Evolutionary conservation across 2,797 vertebrate genomes (phyloP).

Genomic region (Eleutherodactylus coqui): DNA sequence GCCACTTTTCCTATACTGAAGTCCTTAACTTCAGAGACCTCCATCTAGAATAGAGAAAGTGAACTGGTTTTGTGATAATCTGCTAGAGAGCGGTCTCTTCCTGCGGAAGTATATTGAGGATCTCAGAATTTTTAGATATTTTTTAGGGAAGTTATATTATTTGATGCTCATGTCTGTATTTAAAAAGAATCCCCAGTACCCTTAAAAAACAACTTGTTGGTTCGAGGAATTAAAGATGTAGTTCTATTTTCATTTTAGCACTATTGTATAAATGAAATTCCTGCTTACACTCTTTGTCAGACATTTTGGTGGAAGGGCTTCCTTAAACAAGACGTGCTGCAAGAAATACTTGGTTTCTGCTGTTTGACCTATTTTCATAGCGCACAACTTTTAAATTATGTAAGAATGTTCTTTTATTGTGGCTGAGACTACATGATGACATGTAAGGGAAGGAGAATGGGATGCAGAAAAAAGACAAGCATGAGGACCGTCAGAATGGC

Average conservation of each 20-base stretch:
- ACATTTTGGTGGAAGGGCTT: not conserved
- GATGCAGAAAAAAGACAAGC: not conserved
- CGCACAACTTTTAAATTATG: constrained; percentile 48
- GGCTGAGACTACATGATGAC: constrained; percentile 20
- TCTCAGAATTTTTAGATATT: not conserved
- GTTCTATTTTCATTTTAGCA: not conserved
- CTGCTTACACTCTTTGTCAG: not conserved
- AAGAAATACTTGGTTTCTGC: not conserved
- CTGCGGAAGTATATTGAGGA: not conserved
- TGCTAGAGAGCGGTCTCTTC: not conserved
- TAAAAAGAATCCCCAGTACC: not conserved
- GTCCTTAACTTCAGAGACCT: not conserved
- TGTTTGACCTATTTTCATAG: constrained; percentile 43
- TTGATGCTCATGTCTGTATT: not conserved
- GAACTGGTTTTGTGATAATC: not conserved
- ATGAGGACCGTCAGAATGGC: constrained; percentile 19
- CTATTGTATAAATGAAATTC: not conserved
- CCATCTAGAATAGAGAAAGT: not conserved
- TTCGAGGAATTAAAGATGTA: not conserved
- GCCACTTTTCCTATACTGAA: too few relatives aligned
- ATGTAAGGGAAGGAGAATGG: constrained; percentile 6
- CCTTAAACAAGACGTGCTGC: not conserved
- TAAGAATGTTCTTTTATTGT: constrained; percentile 39
- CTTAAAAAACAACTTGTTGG: not conserved
- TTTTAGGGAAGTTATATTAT: not conserved